phyloP scores from a whole-genome alignment of 2,113 vertebrate species.

The Sander lucioperca region DNA sequence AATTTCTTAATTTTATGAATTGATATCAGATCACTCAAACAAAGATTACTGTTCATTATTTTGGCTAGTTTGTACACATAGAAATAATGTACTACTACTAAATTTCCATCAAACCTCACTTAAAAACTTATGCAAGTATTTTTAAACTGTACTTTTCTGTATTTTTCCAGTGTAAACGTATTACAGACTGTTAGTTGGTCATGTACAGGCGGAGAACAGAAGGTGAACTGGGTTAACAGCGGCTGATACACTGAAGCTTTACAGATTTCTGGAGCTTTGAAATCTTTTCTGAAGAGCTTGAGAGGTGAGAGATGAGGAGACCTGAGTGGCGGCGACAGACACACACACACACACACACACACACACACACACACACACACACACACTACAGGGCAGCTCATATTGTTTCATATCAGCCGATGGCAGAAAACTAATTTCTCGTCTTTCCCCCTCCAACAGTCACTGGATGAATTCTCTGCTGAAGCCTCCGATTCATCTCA shows the following conservation, averaged over 20 bases:
- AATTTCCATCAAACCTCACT: not conserved
- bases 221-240: not conserved
- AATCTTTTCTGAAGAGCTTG: conserved; percentile 22
- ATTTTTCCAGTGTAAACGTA: not conserved
- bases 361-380: conserved; percentile 49
- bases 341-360: conserved; percentile 45
- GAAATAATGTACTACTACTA: no score
- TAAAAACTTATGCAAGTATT: not conserved
- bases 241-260: conserved; percentile 15
- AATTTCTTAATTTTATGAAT: no score
- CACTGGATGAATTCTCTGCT: conserved; percentile 72
- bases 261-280: conserved; percentile 27
- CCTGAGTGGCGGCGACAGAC: conserved; percentile 9
- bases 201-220: not conserved
- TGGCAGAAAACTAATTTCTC: conserved; percentile 78
- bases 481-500: conserved; percentile 55
- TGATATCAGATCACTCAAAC: no score
- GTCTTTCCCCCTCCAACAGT: conserved; percentile 60
- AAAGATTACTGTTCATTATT: not conserved
- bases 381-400: conserved; percentile 65
- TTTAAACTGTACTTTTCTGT: not conserved
- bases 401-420: conserved; percentile 78
- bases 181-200: no score
- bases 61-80: not conserved
- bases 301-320: conserved; percentile 35